A percentile compares a stretch with the other conserved stretches of the same genome.
These are phyloP conservation scores for Barnardius zonarius DNA, from an alignment of 2,113 vertebrate genomes.

Conservation along the genomic window DNA sequence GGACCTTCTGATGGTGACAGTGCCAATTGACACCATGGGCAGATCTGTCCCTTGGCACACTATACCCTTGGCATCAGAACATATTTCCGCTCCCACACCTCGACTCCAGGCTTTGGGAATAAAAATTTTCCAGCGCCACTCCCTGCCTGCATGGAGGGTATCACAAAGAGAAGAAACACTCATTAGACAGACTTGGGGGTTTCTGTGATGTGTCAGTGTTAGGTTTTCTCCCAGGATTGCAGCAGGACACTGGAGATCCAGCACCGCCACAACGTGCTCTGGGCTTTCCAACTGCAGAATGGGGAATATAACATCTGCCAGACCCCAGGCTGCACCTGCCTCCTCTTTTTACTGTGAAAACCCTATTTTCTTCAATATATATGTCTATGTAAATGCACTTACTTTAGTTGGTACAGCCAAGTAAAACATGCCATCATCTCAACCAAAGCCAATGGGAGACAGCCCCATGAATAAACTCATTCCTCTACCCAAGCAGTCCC, in stretches of 20 bases:
- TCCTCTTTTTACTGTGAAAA: not conserved
- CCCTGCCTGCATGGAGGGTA: not conserved
- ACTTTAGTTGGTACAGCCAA: not conserved
- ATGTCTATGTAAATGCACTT: not conserved
- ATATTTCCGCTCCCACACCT: not conserved
- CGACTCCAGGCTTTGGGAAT: not conserved
- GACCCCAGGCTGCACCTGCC: not conserved
- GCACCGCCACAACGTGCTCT: accelerated
- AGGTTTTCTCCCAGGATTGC: not conserved
- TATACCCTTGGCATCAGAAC: not conserved
- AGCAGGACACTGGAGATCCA: not conserved
- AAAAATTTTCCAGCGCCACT: not conserved
- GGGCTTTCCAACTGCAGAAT: not conserved
- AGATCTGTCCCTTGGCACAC: not conserved
- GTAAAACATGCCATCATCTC: not conserved
- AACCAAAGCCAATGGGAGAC: accelerated
- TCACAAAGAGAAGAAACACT: accelerated
- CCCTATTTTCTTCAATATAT: accelerated
- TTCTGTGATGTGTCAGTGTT: not conserved
- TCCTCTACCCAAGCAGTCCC: not conserved
- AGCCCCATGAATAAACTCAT: not conserved
- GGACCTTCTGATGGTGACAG: accelerated
- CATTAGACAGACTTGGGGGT: accelerated
- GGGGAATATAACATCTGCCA: not conserved
- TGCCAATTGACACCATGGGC: not conserved